Evolutionary conservation across 2,797 vertebrate genomes (phyloP).

Genomic region (Labeo calbasu): DNA sequence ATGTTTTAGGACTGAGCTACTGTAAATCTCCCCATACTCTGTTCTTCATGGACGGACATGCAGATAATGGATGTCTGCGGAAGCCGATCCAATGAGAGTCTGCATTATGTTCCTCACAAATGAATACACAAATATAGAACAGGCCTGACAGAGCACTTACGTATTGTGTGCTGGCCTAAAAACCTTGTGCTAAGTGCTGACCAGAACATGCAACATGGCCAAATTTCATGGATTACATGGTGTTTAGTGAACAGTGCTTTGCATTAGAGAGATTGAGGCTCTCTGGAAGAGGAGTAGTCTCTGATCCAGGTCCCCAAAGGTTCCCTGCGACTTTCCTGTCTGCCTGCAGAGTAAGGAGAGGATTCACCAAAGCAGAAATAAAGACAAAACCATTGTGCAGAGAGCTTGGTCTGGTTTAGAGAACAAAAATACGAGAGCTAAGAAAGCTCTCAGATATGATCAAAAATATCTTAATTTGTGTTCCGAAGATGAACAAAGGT

Average conservation of each 20-base stretch:
- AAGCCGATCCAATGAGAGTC: conserved; percentile 5
- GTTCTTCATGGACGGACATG: conserved; percentile 39
- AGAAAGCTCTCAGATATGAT: too few species aligned
- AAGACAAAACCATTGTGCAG: conserved; percentile 15
- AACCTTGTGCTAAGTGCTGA: conserved; percentile 1
- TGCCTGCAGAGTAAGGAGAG: conserved; percentile 32
- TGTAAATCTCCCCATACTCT: conserved; percentile 36
- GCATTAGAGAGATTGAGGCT: neutral
- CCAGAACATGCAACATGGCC: neutral
- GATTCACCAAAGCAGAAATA: conserved; percentile 42
- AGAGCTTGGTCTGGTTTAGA: neutral
- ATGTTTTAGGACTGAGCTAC: conserved; percentile 39
- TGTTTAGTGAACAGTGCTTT: conserved; percentile 4
- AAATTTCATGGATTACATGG: neutral
- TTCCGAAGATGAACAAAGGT: too few species aligned
- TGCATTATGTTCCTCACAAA: conserved; percentile 10
- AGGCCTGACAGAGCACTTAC: neutral
- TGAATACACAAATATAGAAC: conserved; percentile 11
- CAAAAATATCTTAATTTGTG: too few species aligned
- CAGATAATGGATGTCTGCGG: conserved; percentile 45
- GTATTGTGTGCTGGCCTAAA: conserved; percentile 7
- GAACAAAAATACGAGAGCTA: neutral
- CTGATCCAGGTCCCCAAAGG: conserved; percentile 53
- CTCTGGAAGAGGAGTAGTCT: conserved; percentile 41
- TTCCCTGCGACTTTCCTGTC: conserved; percentile 45